phyloP scores from a whole-genome alignment of 2,888 invertebrate genomes.

The Ophioninae sp. region DNA sequence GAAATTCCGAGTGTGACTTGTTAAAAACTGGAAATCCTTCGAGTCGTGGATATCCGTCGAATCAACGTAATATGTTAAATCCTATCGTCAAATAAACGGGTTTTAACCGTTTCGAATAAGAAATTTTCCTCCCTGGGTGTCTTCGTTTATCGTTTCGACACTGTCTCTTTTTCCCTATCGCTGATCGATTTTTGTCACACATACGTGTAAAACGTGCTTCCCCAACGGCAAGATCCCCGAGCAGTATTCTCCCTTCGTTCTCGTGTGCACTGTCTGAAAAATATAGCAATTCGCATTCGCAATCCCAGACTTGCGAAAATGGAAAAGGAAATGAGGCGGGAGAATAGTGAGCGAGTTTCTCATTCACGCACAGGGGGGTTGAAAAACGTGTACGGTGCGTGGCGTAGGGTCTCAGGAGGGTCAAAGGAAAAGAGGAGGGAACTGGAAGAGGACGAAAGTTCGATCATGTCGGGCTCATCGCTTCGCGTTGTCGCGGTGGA shows the following conservation, averaged over 20 bases:
- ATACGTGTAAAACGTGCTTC: slow-evolving; percentile 3
- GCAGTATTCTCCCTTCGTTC: slow-evolving; percentile 14
- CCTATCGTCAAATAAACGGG: not conserved
- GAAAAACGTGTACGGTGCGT: slow-evolving; percentile 12
- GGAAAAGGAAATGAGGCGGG: slow-evolving; percentile 29
- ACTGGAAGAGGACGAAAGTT: slow-evolving; percentile 50
- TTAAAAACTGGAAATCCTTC: not conserved
- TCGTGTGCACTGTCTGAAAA: slow-evolving; percentile 25
- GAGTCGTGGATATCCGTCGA: not conserved
- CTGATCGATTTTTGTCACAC: slow-evolving; percentile 18
- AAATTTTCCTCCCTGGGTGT: not conserved
- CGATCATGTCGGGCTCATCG: slow-evolving; percentile 58
- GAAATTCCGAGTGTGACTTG: not conserved
- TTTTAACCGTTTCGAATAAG: not conserved
- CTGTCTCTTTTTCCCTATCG: not conserved
- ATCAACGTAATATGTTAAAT: not conserved
- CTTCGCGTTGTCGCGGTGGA: slow-evolving; percentile 25
- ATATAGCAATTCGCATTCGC: slow-evolving; percentile 2
- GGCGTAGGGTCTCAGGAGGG: slow-evolving; percentile 53
- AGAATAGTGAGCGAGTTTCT: slow-evolving; percentile 49
- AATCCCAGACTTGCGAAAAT: slow-evolving; percentile 25
- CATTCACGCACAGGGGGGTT: not conserved
- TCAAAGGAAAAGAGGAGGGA: slow-evolving; percentile 52
- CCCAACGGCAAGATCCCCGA: not conserved
- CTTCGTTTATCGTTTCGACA: not conserved